A percentile compares a stretch with the other conserved stretches of the same genome.
phyloP scores from a whole-genome alignment of 2,888 invertebrate genomes.

The Ornithoptera alexandrae region DNA sequence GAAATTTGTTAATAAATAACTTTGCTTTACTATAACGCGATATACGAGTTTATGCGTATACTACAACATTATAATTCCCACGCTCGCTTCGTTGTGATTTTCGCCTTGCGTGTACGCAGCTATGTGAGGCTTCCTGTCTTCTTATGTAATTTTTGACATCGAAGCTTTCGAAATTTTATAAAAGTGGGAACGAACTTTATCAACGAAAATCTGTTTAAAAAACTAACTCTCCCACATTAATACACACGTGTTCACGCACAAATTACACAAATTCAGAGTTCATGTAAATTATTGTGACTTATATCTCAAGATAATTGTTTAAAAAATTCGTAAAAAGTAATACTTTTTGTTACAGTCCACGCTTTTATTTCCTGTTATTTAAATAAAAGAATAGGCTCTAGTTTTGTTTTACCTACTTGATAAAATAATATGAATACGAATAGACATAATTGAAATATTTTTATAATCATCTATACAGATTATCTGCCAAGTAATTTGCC shows the following conservation, averaged over 20 bases:
- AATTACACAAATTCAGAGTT: background rate
- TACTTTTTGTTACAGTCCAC: too few species aligned
- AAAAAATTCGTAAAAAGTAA: too few species aligned
- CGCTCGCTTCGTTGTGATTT: slow-evolving; percentile 25
- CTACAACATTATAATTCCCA: slow-evolving; percentile 19
- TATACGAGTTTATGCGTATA: background rate
- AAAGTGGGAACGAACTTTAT: slow-evolving; percentile 25
- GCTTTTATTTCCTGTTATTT: too few species aligned
- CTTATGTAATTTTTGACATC: slow-evolving; percentile 25
- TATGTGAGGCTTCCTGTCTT: slow-evolving; percentile 26
- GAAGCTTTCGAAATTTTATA: slow-evolving; percentile 26
- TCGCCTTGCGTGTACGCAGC: slow-evolving; percentile 25
- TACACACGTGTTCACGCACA: background rate
- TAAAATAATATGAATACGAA: too few species aligned
- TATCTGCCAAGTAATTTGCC: too few species aligned
- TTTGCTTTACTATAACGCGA: background rate
- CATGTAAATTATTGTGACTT: background rate
- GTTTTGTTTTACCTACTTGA: too few species aligned
- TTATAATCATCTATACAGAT: too few species aligned
- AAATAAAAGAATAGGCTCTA: too few species aligned
- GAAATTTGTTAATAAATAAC: background rate
- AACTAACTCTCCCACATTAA: background rate
- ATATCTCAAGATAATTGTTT: too few species aligned
- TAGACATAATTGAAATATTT: too few species aligned
- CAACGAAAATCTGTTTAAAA: background rate